Base-by-base conservation (phyloP, 2,797 vertebrate species). In the Scomberomorus guttatus region DNA sequence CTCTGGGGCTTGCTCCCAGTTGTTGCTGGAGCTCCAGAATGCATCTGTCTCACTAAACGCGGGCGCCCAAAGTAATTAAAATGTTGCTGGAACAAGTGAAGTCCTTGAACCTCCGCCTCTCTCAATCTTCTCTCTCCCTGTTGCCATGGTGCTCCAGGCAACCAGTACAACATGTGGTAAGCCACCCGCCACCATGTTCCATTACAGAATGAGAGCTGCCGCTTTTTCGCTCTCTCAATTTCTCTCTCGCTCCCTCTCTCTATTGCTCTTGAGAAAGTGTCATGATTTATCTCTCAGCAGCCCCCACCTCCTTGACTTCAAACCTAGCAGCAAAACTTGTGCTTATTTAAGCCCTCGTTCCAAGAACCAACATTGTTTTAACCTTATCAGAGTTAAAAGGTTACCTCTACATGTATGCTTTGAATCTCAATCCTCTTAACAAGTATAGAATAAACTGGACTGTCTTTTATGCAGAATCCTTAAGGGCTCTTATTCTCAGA, bases 121-220 rank as follows among this genome's bases (percentile, higher is more conserved):
- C 84, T 90, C 83, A 60, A 29, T 89, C 72, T 82, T 68, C 61
- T 81, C 70, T 89, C 80, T 87, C 82, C 68, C 81, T 90, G 94
- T 95, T 95, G 94, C 94, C 92, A 95, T 94, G 93, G 94, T 65
- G 87, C 92, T 93, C 74, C 84, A 90, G 85, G 92, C 86, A 84
- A 87, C 83, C 80, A 70, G 78, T 88, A 66, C 77, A 87, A 77
- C 65, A 29, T 87, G 77, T 80, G 83, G 87, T 55, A 79, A 88
- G 86, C 82, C 87, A 86, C 84, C 81, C 82, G 83, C 84, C 84
- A 77, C 75, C 56, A 58, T 57, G 68, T 75, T 93, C 83, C 77
- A 84, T 86, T 86, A 88, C 83, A 84, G 82, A 89, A 75, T 42
- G 67, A 90, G 81, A 86, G 79, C 77, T 67, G 72, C 74, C 17